Evolutionary conservation across 2,888 invertebrate genomes (phyloP).

Genomic region (Pristionchus mayeri): DNA sequence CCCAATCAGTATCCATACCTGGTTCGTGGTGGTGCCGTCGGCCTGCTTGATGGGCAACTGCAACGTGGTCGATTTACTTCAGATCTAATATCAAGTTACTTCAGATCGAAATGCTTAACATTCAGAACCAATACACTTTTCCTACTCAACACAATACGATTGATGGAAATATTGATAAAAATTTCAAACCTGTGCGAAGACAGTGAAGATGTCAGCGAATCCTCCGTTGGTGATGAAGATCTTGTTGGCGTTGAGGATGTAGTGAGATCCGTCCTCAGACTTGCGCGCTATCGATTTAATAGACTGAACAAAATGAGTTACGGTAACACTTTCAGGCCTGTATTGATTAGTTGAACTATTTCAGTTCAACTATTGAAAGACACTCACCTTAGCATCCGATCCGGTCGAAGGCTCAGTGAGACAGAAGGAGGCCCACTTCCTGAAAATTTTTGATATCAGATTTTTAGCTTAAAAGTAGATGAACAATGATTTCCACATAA

Average conservation of each 20-base stretch:
- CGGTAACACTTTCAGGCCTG: no score
- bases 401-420: conserved; percentile 94
- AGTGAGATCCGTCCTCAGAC: conserved; percentile 92
- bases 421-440: conserved; percentile 91
- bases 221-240: conserved; percentile 99
- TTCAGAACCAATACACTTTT: no score
- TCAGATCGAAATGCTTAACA: no score
- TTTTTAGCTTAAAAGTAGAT: no score
- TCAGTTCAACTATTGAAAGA: no score
- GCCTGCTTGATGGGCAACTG: conserved; percentile 75
- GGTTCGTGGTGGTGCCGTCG: conserved; percentile 73
- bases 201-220: conserved; percentile 94
- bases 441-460: no score
- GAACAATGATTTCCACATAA: no score
- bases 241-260: conserved; percentile 94
- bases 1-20: conserved; percentile 47
- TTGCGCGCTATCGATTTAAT: conserved; percentile 79
- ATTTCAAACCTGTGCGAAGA: conserved; percentile 87
- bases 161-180: no score
- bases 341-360: no score
- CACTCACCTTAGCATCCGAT: conserved; percentile 87
- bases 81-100: no score
- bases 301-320: conserved; percentile 49
- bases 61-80: conserved; percentile 50
- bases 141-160: background rate